Percentiles rank a stretch among this genome's conserved stretches.
Conservation (phyloP, 2,888 invertebrate species). For the Scrobipalpa atriplicella region DNA sequence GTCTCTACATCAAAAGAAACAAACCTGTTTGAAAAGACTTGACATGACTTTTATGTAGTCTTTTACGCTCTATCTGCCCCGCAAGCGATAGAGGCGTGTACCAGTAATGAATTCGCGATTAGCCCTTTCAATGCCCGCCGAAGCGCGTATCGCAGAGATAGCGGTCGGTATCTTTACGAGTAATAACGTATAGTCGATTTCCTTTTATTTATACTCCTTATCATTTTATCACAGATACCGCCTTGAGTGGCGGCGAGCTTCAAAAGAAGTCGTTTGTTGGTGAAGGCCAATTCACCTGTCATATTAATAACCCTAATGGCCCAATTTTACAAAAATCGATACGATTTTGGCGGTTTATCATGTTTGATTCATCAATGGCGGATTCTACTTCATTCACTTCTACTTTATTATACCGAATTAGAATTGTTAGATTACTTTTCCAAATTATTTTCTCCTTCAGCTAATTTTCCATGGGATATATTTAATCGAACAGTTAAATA, state of each 20-base stretch:
- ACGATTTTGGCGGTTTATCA: slow-evolving; percentile 9
- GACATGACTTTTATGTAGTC: too few relatives aligned
- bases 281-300: background rate
- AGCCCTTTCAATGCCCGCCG: background rate
- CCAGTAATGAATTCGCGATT: slow-evolving; percentile 1
- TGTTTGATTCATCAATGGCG: background rate
- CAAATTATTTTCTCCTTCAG: too few relatives aligned
- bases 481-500: too few relatives aligned
- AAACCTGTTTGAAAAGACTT: too few relatives aligned
- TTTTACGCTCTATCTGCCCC: background rate
- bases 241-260: slow-evolving; percentile 33
- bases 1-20: too few relatives aligned
- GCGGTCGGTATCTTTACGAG: slow-evolving; percentile 25
- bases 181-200: slow-evolving; percentile 13
- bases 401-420: background rate
- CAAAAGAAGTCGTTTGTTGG: background rate
- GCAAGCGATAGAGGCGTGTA: background rate
- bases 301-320: slow-evolving; percentile 5
- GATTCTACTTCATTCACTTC: too few relatives aligned
- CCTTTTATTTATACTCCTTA: background rate
- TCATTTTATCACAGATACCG: slow-evolving; percentile 41
- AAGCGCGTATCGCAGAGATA: background rate
- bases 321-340: background rate
- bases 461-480: too few relatives aligned
- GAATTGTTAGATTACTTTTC: too few relatives aligned